A percentile compares a stretch with the other conserved stretches of the same genome.
These are phyloP conservation scores for Acanthurus lineatus DNA, from an alignment of 2,797 vertebrate species.

Conservation along the genomic window DNA sequence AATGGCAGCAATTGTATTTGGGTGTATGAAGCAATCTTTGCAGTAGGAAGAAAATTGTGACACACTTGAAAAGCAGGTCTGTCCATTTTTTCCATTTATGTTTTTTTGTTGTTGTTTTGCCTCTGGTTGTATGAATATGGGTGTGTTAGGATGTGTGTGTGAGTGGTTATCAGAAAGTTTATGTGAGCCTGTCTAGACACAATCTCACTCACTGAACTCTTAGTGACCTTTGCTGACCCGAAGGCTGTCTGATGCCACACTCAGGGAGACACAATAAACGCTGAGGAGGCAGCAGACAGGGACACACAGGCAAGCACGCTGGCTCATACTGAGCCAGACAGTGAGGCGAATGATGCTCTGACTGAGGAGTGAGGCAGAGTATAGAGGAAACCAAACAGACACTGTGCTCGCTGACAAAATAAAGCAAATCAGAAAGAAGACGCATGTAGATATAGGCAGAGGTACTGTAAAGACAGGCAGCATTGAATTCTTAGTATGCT, in stretches of 20 bases:
- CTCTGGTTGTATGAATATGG: slow-evolving; percentile 8
- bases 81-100: slow-evolving; percentile 1
- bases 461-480: background rate
- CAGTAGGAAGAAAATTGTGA: slow-evolving; percentile 14
- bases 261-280: slow-evolving; percentile 65
- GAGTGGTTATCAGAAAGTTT: slow-evolving; percentile 18
- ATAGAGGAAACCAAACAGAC: slow-evolving; percentile 47
- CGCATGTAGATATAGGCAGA: too few species aligned
- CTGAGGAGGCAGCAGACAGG: slow-evolving; percentile 70
- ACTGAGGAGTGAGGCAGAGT: slow-evolving; percentile 51
- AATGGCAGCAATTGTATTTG: slow-evolving; percentile 9
- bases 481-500: background rate
- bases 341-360: slow-evolving; percentile 52
- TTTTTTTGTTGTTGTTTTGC: slow-evolving; percentile 19
- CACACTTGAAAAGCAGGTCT: background rate
- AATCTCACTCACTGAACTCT: slow-evolving; percentile 67
- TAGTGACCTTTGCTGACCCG: slow-evolving; percentile 64
- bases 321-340: slow-evolving; percentile 61
- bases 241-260: slow-evolving; percentile 63
- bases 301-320: slow-evolving; percentile 44
- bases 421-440: background rate
- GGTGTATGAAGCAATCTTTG: slow-evolving; percentile 15
- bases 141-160: slow-evolving; percentile 11
- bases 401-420: slow-evolving; percentile 15
- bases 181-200: slow-evolving; percentile 51